Evolutionary conservation across 2,888 invertebrate genomes (phyloP).

Genomic region (Drosophila suboccidentalis): DNA sequence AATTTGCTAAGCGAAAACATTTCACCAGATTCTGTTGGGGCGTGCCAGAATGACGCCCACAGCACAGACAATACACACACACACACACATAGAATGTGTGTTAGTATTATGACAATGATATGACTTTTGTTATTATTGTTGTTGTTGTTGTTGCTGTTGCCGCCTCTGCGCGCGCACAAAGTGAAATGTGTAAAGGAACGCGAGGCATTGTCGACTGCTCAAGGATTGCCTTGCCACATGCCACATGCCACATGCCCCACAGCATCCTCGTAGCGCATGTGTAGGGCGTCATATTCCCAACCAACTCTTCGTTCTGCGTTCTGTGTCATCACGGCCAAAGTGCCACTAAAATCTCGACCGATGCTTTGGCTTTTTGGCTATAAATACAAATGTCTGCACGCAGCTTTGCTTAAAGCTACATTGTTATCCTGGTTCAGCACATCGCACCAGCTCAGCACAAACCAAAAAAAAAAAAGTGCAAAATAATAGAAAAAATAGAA

Average conservation of each 20-base stretch:
- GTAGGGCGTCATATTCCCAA: slow-evolving; percentile 67
- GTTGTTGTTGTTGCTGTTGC: slow-evolving; percentile 39
- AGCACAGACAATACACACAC: slow-evolving; percentile 43
- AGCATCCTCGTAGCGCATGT: slow-evolving; percentile 64
- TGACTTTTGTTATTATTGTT: slow-evolving; percentile 30
- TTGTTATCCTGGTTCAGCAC: slow-evolving; percentile 82
- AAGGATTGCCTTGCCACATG: slow-evolving; percentile 24
- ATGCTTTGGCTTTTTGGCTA: slow-evolving; percentile 70
- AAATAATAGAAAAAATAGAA: slow-evolving; percentile 32
- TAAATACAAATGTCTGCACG: slow-evolving; percentile 84
- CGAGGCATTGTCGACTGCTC: slow-evolving; percentile 69
- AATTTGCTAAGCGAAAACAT: slow-evolving; percentile 76
- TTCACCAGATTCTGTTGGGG: slow-evolving; percentile 64
- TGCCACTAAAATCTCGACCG: slow-evolving; percentile 72
- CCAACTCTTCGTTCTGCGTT: slow-evolving; percentile 16
- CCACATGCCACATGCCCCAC: slow-evolving; percentile 9
- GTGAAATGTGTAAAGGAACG: slow-evolving; percentile 57
- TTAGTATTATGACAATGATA: slow-evolving; percentile 73
- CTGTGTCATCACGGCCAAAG: slow-evolving; percentile 62
- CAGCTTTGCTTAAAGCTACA: slow-evolving; percentile 82
- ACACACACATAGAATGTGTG: slow-evolving; percentile 31
- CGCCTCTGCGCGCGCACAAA: slow-evolving; percentile 73
- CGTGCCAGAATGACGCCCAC: slow-evolving; percentile 59
- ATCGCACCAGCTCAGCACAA: slow-evolving; percentile 54
- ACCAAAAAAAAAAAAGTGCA: slow-evolving; percentile 13